These are phyloP conservation scores for Gallinago solitaria DNA, from an alignment of 2,797 vertebrate genomes.

Conservation along the genomic window DNA sequence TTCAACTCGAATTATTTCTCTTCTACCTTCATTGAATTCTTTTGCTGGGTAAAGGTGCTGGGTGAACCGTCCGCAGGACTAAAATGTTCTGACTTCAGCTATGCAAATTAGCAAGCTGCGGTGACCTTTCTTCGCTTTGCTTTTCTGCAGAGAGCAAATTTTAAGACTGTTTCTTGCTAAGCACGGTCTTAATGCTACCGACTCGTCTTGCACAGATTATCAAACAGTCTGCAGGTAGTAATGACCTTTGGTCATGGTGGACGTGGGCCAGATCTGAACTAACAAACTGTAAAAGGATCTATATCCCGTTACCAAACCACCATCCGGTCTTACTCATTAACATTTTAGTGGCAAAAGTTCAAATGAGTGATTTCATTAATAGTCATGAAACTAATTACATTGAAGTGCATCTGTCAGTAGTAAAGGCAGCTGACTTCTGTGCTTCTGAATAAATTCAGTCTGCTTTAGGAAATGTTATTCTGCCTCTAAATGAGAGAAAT, in stretches of 20 bases:
- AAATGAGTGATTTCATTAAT: conserved; percentile 73
- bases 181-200: background rate
- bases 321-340: conserved; percentile 55
- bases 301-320: conserved; percentile 48
- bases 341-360: conserved; percentile 70
- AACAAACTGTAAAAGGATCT: conserved; percentile 58
- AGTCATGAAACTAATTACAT: conserved; percentile 70
- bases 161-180: background rate
- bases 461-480: conserved; percentile 5
- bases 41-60: background rate
- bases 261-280: conserved; percentile 37
- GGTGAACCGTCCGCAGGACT: background rate
- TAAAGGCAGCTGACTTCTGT: conserved; percentile 37
- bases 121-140: background rate
- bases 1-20: background rate
- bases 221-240: background rate
- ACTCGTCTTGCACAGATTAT: background rate
- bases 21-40: background rate
- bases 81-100: background rate
- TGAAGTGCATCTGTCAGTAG: conserved; percentile 38
- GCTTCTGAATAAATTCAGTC: conserved; percentile 51
- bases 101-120: background rate
- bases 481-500: conserved; percentile 32
- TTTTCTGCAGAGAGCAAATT: background rate
- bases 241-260: conserved; percentile 36